Evolutionary conservation across 2,888 invertebrate genomes (phyloP), one percentile per base, ranked within the genome.

Genomic region (Meghimatium bilineatum): DNA sequence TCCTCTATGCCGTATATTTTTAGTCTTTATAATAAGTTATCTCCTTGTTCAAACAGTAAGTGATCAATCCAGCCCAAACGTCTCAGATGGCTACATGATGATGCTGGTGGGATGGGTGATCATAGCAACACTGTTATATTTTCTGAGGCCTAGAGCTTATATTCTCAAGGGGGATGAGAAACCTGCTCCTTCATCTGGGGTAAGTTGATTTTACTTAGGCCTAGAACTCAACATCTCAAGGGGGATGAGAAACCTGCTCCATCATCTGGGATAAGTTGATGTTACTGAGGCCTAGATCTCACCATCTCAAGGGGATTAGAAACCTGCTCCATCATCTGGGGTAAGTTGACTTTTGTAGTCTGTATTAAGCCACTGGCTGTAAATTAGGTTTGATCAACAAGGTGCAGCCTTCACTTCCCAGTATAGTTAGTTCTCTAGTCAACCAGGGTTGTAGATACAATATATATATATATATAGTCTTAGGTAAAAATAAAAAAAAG

Each of bases 31-130:
- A 29, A 10, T 66, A 6, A 29, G n/a, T 66, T 66, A 29, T 29
- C 29, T 66, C 14, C 69, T 26, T 71, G 17, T 71, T 38, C 0
- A 44, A 83, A 78, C 72, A 26, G 72, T 78, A 17, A 52, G 34
- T 38, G 32, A 69, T 32, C 63, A 67, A 5, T 29, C 38, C 20
- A 63, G 76, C 26, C 82, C 76, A 34, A 67, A n/a, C 56, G 8
- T 69, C 26, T n/a, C 79, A 32, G 75, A 92, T 94, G 92, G 87
- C 92, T 89, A 75, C 80, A 91, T 94, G 90, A 88, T 93, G 90
- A 91, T 94, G 90, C 93, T 94, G 91, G 89, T 95, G 82, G 94
- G 94, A 17, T 95, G 95, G 95, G 89, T 95, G 34, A 91, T 94
- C 60, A 90, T 95, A 85, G 95, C 95, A 36, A 90, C 95, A 76